Percentiles rank a stretch among this genome's conserved stretches.
phyloP scores from a whole-genome alignment of 2,888 invertebrate genomes.

The Julus scandinavius region DNA sequence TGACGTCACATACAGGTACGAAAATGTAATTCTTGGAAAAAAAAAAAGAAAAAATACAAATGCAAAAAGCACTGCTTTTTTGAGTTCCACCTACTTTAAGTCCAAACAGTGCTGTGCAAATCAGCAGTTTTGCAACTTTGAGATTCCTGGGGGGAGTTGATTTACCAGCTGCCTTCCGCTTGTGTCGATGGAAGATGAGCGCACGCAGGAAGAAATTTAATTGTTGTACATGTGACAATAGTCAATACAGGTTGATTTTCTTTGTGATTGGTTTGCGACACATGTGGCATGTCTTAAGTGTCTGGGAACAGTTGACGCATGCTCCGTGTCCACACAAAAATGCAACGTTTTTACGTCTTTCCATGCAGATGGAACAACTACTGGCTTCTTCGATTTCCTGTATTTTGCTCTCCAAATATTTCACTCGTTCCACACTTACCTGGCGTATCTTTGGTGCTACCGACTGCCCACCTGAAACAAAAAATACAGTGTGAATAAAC shows the following conservation, averaged over 20 bases:
- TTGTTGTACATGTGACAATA: constrained; percentile 39
- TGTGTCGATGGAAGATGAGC: constrained; percentile 28
- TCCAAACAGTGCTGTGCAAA: not conserved
- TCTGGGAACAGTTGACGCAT: constrained; percentile 83
- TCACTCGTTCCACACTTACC: constrained; percentile 75
- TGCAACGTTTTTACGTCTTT: constrained; percentile 80
- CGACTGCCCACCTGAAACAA: constrained; percentile 66
- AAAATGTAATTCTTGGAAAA: not conserved
- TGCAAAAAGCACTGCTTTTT: not conserved
- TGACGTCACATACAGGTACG: not conserved
- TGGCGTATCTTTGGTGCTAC: constrained; percentile 63
- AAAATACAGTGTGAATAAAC: not conserved
- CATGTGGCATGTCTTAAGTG: constrained; percentile 87
- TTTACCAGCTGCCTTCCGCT: not conserved
- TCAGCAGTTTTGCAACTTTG: not conserved
- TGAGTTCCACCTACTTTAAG: not conserved
- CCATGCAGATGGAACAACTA: constrained; percentile 89
- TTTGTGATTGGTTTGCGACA: constrained; percentile 80
- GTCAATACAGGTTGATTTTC: constrained; percentile 74
- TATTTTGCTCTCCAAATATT: constrained; percentile 80
- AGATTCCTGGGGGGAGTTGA: not conserved
- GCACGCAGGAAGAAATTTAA: not conserved
- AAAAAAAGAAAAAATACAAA: not conserved
- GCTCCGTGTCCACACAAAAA: constrained; percentile 91
- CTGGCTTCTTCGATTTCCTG: constrained; percentile 88